phyloP scores from a whole-genome alignment of 2,113 vertebrate genomes.

The Ia io region DNA sequence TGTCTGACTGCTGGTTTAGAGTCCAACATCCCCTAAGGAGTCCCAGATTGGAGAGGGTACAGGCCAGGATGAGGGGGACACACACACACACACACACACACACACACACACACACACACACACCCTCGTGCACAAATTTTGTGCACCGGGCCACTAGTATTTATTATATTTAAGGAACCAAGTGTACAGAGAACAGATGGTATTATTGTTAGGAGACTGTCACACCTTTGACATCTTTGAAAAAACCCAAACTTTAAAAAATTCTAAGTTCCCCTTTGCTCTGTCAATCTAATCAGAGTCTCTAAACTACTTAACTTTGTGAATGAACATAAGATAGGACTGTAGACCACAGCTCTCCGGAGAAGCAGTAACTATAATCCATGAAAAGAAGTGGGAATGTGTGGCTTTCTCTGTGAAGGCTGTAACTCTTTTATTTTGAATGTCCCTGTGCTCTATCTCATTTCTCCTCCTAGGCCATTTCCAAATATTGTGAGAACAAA shows the following conservation, averaged over 20 bases:
- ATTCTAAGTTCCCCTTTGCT: neutral
- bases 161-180: neutral
- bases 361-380: neutral
- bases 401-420: neutral
- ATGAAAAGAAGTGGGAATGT: neutral
- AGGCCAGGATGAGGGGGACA: too few species aligned
- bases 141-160: too few species aligned
- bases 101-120: too few species aligned
- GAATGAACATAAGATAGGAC: neutral
- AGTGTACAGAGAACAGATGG: neutral
- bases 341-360: neutral
- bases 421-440: neutral
- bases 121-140: too few species aligned
- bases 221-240: neutral
- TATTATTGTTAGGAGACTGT: neutral
- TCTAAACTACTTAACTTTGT: neutral
- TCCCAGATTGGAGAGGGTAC: too few species aligned
- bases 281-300: neutral
- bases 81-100: too few species aligned
- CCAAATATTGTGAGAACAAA: neutral
- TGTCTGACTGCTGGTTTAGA: too few species aligned
- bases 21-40: too few species aligned
- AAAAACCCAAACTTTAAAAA: neutral
- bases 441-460: neutral
- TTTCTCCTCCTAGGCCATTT: neutral